Percentiles rank a stretch among this genome's conserved stretches.
Evolutionary conservation across 23 tunicate species (phyloP).

Genomic region (Ascidia mentula): DNA sequence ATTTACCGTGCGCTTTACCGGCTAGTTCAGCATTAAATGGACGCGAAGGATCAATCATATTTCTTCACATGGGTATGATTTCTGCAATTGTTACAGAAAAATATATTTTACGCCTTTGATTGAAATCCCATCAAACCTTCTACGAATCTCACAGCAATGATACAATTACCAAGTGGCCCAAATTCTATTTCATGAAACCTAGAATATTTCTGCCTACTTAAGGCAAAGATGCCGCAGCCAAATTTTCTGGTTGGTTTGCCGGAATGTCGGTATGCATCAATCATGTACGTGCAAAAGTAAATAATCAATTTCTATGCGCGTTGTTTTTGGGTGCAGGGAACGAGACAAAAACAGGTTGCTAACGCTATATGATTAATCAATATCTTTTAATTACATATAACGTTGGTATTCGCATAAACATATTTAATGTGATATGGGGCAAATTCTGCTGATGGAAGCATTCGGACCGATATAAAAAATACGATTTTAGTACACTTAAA

Average conservation of each 20-base stretch:
- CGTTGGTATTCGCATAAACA: too few species aligned
- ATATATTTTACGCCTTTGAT: not conserved
- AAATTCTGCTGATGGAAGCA: too few species aligned
- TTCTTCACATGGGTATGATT: slow-evolving; percentile 4
- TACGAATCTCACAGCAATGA: slow-evolving; percentile 4
- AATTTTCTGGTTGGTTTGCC: slow-evolving; percentile 5
- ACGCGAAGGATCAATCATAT: slow-evolving; percentile 16
- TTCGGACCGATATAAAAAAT: too few species aligned
- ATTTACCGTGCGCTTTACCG: too few species aligned
- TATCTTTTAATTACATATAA: too few species aligned
- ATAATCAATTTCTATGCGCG: slow-evolving; percentile 29
- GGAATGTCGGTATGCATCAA: too few species aligned
- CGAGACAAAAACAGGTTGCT: too few species aligned
- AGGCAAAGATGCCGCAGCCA: not conserved
- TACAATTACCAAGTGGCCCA: slow-evolving; percentile 11
- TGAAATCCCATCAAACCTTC: not conserved
- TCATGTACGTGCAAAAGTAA: slow-evolving; percentile 1
- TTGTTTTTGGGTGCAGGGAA: too few species aligned
- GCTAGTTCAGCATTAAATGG: not conserved
- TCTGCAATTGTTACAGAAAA: not conserved
- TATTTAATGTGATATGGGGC: too few species aligned
- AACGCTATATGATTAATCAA: too few species aligned
- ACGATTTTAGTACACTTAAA: too few species aligned
- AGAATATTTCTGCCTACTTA: not conserved
- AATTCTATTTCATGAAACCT: slow-evolving; percentile 12